Evolutionary conservation across 1,140 invertebrate genomes (phyloP), one percentile per base, ranked within the genome.

Genomic region (Atta cephalotes): DNA sequence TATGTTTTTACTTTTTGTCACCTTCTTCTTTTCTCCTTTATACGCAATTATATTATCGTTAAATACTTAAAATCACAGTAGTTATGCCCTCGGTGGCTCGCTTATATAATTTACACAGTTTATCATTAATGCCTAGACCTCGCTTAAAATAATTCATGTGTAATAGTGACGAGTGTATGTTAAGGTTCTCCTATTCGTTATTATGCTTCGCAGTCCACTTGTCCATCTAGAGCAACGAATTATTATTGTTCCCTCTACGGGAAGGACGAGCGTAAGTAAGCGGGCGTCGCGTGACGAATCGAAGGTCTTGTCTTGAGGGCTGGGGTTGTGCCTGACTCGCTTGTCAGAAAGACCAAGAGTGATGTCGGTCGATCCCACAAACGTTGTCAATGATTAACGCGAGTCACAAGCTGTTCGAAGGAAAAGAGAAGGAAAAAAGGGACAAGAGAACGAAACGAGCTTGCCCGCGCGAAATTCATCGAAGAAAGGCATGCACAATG

Each of bases 31-130:
- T 91, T 88, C 88, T 87, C 88, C 53, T 88, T 91, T 78, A 74
- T 91, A 94, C 94, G 93, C 92, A 93, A 89, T 93, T 94, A 95
- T 93, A 87, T 94, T 81, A 94, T 94, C 93, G 92, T 95, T 95
- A 95, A 95, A 95, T 95, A 95, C 95, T 95, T 95, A 95, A 95
- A 95, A 95, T 95, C 94, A 95, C 95, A 95, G 95, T 95, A 95
- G 94, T 95, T 94, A 95, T 95, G 95, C 94, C 94, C 92, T 95
- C 92, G 92, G 93, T 93, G 95, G 95, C 94, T 93, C 92, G 90
- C 94, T 94, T 95, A 95, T 91, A 94, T 76, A 60, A 60, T 95
- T 92, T 94, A 94, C 92, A 95, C 92, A 95, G 87, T 94, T 86
- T 92, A 85, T 85, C 87, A 66, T 93, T 95, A 93, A 94, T 87